Evolutionary conservation across 2,888 invertebrate genomes (phyloP), one percentile per base, ranked within the genome.

Genomic region (Mellilla xanthometata): DNA sequence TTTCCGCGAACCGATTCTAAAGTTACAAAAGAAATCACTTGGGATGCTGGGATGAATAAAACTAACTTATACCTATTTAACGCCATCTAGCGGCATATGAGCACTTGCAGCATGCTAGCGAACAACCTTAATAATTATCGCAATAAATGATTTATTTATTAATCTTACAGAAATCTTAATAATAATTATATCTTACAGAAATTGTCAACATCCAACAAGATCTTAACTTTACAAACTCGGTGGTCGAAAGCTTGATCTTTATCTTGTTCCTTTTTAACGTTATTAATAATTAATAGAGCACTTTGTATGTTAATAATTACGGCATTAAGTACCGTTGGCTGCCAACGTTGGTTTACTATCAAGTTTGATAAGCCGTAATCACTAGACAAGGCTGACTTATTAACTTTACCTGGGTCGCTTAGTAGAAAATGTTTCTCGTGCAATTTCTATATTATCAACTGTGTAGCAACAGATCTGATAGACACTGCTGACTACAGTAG

Each of bases 301-400:
- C 9, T 48, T 42, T 48, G 33, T 26, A 41, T 33, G 41, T 27
- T 12, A 34, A 31, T 39, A 46, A 31, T 46, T 2, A 19, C 6
- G 15, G 3, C 1, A 35, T 35, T 40, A 40, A 4, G 24, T 48
- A 38, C 47, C 41, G 47, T 39, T 48, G 12, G 12, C 12, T 36
- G 41, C 38, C 33, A 11, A 33, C 12, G 13, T 38, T 5, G 33
- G 15, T 19, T 19, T 19, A 3, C 38, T 39, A 38, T 46, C 45
- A 26, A n/a, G 12, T 7, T 30, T 42, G 33, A 41, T 47, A 41
- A 41, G 33, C 32, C 10, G n/a, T 41, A 26, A 47, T 36, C 23
- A 33, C 31, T 31, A 33, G 44, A 32, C 35, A 34, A 22, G 44
- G 38, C 27, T 26, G 33, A 11, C 45, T 12, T 8, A 26, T 43